Evolutionary conservation across 2,797 vertebrate genomes (phyloP).

Genomic region (Parotocinclus haroldoi): DNA sequence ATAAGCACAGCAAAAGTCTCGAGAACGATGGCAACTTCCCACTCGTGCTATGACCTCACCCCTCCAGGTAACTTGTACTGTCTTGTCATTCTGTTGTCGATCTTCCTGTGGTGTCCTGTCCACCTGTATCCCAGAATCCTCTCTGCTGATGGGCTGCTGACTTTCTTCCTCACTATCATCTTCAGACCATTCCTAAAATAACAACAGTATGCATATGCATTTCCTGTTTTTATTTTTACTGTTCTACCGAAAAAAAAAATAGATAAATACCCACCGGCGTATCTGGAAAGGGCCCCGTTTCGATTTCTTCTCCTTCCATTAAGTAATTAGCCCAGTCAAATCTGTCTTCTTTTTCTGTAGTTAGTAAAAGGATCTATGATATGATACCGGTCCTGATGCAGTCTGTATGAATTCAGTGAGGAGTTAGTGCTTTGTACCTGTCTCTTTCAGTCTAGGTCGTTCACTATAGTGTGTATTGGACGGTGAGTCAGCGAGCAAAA

Average conservation of each 20-base stretch:
- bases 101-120: constrained; percentile 92
- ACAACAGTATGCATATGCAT: not conserved
- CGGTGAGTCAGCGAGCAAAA: constrained; percentile 87
- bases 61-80: constrained; percentile 77
- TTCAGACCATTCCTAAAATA: constrained; percentile 87
- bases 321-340: constrained; percentile 94
- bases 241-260: too few species aligned
- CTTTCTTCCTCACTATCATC: constrained; percentile 85
- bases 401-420: not conserved
- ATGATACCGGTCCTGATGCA: not conserved
- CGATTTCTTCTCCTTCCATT: constrained; percentile 88
- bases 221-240: not conserved
- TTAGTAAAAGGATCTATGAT: not conserved
- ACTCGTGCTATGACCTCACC: constrained; percentile 61
- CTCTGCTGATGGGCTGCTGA: constrained; percentile 87
- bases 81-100: constrained; percentile 77
- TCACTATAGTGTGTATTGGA: constrained; percentile 86
- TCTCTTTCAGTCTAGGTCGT: constrained; percentile 82
- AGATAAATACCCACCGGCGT: constrained; percentile 85
- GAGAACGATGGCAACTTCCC: not conserved
- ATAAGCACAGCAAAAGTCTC: not conserved
- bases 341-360: constrained; percentile 79
- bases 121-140: constrained; percentile 95
- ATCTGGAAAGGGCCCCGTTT: constrained; percentile 74
- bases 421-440: constrained; percentile 67